Base-by-base conservation (phyloP, 1,140 invertebrate genomes). In the Homarus americanus region DNA sequence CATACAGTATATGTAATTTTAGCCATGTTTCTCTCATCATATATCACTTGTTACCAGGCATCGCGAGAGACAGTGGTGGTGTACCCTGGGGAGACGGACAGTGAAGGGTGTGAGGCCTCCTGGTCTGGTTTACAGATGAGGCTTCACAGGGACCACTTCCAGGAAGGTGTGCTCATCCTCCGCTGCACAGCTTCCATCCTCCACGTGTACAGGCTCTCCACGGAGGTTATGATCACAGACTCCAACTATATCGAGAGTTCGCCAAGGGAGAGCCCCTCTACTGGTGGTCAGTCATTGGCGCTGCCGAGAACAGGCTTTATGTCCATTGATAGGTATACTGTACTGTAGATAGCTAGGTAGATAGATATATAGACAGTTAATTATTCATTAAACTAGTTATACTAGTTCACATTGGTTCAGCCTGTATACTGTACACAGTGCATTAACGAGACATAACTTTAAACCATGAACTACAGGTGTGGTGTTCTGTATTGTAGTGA, bases 51-150 rank as follows among this genome's bases (percentile, higher is more conserved):
- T 32, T 24, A 12, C 34, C 86, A 88, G 86, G 86, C 78, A 41
- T 88, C 76, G 5, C 86, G 79, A 5, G 86, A 88, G 66, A 88
- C 86, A 17, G 76, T 88, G 17, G 86, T 88, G 58, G 58, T 80
- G 20, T 88, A 88, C 58, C 86, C 86, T 0, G 76, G 86, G 1
- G 76, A 79, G 20, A 44, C n/a, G 15, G 76, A 78, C 86, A 36
- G 15, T 4, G 76, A 82, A 3, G 86, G 86, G 0, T 82, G 86
- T 63, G 78, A 79, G 38, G 63, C 86, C 0, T 41, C 75, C n/a
- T 80, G 78, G 78, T 88, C 86, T 9, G 86, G 86, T 12, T 78
- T 88, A 20, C 86, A 88, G 63, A 80, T 88, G 86, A 17, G 32
- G 15, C 63, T 88, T 2, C 28, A n/a, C 9, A 49, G 24, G 0